Evolutionary conservation across 2,113 vertebrate genomes (phyloP).

Genomic region (Sisor rabdophorus): DNA sequence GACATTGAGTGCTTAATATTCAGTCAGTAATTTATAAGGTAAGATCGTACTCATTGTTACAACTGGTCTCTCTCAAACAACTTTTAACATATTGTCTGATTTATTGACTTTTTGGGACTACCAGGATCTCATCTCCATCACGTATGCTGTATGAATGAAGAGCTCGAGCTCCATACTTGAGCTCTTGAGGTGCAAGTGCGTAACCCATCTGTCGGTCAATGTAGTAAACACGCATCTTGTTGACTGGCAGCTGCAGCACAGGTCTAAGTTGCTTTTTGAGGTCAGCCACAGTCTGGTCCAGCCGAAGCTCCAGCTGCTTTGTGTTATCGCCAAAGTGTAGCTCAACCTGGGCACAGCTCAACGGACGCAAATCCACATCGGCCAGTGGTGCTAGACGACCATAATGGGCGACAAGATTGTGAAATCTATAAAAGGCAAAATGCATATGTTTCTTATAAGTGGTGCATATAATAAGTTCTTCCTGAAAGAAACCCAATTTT

Average conservation of each 20-base stretch:
- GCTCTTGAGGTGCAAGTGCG: conserved; percentile 84
- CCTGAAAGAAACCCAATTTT: not conserved
- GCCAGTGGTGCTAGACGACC: conserved; percentile 90
- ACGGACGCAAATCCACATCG: conserved; percentile 88
- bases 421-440: conserved; percentile 74
- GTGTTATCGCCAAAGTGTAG: conserved; percentile 85
- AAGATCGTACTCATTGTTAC: not conserved
- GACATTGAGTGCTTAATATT: too few relatives aligned
- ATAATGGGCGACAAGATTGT: conserved; percentile 84
- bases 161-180: conserved; percentile 82
- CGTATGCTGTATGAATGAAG: conserved; percentile 90
- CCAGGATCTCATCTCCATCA: conserved; percentile 91
- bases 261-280: conserved; percentile 85
- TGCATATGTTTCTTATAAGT: not conserved
- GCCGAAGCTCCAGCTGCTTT: conserved; percentile 80
- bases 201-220: conserved; percentile 78
- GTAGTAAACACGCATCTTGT: conserved; percentile 88
- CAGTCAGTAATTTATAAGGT: not conserved
- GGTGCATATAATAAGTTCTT: not conserved
- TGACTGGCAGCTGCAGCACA: conserved; percentile 80
- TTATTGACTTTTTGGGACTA: conserved; percentile 83
- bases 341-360: conserved; percentile 80
- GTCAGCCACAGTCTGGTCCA: conserved; percentile 91
- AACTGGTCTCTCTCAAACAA: conserved; percentile 2
- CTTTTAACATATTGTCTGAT: too few relatives aligned